Percentiles rank a stretch among this genome's conserved stretches.
These are phyloP conservation scores for Oreonectes daqikongensis DNA, from an alignment of 2,797 vertebrate genomes.

Conservation along the genomic window DNA sequence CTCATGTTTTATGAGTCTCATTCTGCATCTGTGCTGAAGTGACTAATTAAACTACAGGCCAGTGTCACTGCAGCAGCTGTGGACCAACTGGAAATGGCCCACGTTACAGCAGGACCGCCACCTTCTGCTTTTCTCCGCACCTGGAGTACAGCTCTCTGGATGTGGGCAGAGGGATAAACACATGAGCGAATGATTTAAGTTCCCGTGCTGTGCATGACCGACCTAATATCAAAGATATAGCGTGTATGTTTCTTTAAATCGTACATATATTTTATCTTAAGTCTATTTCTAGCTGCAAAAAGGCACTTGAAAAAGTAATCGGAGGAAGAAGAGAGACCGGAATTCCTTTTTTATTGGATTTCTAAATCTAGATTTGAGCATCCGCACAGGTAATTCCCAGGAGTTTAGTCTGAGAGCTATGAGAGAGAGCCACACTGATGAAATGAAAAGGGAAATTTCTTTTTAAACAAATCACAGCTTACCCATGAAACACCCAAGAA, in stretches of 20 bases:
- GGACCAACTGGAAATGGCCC: slow-evolving; percentile 50
- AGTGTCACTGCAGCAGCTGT: slow-evolving; percentile 60
- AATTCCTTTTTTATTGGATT: slow-evolving; percentile 46
- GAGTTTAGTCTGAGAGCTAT: slow-evolving; percentile 19
- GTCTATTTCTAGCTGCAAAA: slow-evolving; percentile 38
- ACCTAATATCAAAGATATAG: background rate
- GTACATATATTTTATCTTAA: background rate
- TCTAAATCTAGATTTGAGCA: slow-evolving; percentile 41
- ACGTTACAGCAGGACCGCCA: background rate
- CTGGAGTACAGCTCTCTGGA: background rate
- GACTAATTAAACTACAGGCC: slow-evolving; percentile 73
- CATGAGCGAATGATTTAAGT: slow-evolving; percentile 6
- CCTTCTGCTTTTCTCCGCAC: background rate
- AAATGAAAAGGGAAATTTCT: slow-evolving; percentile 36
- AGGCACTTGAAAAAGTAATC: slow-evolving; percentile 34
- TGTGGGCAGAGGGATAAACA: slow-evolving; percentile 8
- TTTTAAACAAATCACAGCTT: slow-evolving; percentile 39
- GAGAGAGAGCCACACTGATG: slow-evolving; percentile 32
- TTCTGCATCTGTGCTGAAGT: slow-evolving; percentile 66
- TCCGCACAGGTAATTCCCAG: slow-evolving; percentile 28
- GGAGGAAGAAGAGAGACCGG: slow-evolving; percentile 19
- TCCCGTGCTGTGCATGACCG: background rate
- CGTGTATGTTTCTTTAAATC: background rate
- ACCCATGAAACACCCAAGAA: slow-evolving; percentile 13
- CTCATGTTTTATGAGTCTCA: slow-evolving; percentile 70